A percentile compares a stretch with the other conserved stretches of the same genome.
phyloP scores from a whole-genome alignment of 1,140 invertebrate genomes.

The Stegodyphus mimosarum region DNA sequence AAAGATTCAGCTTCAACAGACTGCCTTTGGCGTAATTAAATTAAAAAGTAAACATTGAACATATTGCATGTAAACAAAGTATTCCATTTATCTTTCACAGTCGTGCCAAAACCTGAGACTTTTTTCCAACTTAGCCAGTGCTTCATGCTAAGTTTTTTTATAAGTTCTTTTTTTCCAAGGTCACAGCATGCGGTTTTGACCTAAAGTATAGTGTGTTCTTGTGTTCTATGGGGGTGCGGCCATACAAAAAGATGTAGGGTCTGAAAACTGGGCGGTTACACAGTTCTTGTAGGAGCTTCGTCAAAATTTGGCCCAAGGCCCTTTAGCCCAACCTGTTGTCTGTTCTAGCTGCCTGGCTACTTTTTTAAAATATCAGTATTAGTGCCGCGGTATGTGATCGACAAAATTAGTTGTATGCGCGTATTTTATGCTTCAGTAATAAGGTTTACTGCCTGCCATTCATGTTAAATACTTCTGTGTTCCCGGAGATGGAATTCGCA shows the following conservation, averaged over 20 bases:
- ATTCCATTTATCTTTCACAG: not conserved
- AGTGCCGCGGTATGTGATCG: too few species aligned
- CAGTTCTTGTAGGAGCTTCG: constrained; percentile 23
- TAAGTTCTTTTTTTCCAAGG: constrained; percentile 3
- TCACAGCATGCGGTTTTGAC: constrained; percentile 9
- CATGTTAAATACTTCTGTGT: too few species aligned
- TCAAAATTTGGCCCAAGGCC: constrained; percentile 13
- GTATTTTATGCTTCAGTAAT: too few species aligned
- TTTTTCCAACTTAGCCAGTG: not conserved
- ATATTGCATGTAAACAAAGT: not conserved
- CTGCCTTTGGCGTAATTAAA: too few species aligned
- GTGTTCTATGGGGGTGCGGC: constrained; percentile 26
- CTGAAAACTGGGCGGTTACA: constrained; percentile 42
- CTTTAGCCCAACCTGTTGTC: constrained; percentile 3
- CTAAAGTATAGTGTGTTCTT: not conserved
- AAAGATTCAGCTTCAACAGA: too few species aligned
- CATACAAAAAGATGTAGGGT: not conserved
- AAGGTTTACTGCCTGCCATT: too few species aligned
- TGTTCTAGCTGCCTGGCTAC: not conserved
- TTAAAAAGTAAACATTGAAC: too few species aligned
- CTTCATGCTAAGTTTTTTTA: not conserved
- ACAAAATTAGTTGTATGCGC: too few species aligned
- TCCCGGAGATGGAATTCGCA: too few species aligned
- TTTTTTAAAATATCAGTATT: not conserved
- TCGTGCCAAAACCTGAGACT: not conserved